Evolutionary conservation across 2,113 vertebrate genomes (phyloP).

Genomic region (Harpagus bidentatus): DNA sequence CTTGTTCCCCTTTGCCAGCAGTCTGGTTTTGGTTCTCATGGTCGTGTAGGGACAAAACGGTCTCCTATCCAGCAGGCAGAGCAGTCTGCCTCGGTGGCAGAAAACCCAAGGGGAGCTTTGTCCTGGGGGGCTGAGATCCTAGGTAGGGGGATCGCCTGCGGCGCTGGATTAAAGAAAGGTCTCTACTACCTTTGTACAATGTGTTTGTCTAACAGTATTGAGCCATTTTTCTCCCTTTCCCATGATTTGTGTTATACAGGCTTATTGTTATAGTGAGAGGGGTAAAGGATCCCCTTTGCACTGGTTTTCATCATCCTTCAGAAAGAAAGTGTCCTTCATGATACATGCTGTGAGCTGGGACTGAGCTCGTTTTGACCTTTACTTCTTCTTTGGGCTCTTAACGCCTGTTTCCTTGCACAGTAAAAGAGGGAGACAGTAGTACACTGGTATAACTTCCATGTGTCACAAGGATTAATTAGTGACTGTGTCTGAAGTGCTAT

Average conservation of each 20-base stretch:
- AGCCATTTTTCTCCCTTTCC: background rate
- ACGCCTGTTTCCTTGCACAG: background rate
- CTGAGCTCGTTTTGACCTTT: background rate
- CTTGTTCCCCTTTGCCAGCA: background rate
- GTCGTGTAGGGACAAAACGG: background rate
- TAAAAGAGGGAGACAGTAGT: background rate
- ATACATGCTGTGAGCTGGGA: background rate
- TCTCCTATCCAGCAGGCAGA: background rate
- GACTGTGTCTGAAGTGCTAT: background rate
- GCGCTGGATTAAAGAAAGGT: background rate
- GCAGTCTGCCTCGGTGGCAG: background rate
- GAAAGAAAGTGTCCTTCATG: background rate
- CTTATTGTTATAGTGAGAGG: background rate
- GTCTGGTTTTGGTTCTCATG: accelerated
- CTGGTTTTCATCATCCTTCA: background rate
- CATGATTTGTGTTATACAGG: background rate
- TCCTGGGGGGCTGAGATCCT: background rate
- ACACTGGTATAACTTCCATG: background rate
- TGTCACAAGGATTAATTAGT: conserved; percentile 42
- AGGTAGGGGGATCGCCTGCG: background rate
- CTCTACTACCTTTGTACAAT: background rate
- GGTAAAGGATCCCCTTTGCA: background rate
- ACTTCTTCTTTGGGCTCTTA: background rate
- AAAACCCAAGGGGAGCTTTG: background rate
- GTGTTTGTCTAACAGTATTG: background rate